Conservation (phyloP, 2,888 invertebrate species). For the Ochlodes sylvanus region DNA sequence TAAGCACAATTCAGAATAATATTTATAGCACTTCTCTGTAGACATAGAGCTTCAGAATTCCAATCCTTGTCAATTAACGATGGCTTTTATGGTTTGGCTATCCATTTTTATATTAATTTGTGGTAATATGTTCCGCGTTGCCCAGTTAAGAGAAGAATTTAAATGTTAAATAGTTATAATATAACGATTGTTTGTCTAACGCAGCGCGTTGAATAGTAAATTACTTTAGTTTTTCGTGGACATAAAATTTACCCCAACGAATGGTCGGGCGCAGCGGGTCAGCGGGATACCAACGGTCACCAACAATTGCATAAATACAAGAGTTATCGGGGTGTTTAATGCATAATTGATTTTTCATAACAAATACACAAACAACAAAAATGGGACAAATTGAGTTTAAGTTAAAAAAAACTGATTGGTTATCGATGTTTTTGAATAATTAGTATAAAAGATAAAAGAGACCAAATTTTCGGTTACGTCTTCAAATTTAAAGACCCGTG, state of each 20-base stretch:
- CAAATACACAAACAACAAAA: neutral
- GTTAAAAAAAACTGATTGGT: too few relatives aligned
- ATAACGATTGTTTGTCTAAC: conserved; percentile 58
- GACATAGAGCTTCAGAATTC: conserved; percentile 13
- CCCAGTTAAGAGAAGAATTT: conserved; percentile 50
- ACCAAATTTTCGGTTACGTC: too few relatives aligned
- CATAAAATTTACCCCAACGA: conserved; percentile 68
- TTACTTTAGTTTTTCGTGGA: conserved; percentile 72
- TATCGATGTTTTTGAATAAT: too few relatives aligned
- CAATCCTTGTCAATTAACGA: conserved; percentile 38
- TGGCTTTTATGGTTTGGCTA: conserved; percentile 42
- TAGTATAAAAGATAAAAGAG: too few relatives aligned
- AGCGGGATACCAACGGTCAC: conserved; percentile 65
- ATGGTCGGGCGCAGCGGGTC: conserved; percentile 60
- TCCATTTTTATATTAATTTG: conserved; percentile 38
- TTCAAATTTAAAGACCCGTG: too few relatives aligned
- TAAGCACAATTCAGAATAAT: conserved; percentile 22
- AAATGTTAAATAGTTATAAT: conserved; percentile 58
- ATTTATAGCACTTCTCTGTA: conserved; percentile 18
- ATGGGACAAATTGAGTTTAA: neutral
- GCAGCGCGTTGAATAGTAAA: conserved; percentile 63
- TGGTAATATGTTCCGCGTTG: conserved; percentile 47
- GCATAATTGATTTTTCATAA: conserved; percentile 49
- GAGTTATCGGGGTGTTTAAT: conserved; percentile 57
- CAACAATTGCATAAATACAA: conserved; percentile 69